Conservation (phyloP, 2,113 vertebrate species). For the Plotosus lineatus region DNA sequence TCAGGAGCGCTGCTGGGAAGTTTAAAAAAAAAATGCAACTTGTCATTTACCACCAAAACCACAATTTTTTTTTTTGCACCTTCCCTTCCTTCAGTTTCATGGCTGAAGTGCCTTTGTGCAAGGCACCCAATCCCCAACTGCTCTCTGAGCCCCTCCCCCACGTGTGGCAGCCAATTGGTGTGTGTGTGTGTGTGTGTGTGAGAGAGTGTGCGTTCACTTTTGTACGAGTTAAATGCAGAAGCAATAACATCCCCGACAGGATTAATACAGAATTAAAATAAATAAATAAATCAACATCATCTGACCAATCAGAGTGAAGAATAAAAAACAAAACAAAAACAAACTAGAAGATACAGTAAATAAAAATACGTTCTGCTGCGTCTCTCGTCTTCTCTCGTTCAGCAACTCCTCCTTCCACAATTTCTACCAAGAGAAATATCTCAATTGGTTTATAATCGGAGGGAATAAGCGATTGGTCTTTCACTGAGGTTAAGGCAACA, state of each 20-base stretch:
- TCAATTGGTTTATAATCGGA: conserved; percentile 26
- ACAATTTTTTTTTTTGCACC: neutral
- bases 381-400: neutral
- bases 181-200: too few relatives aligned
- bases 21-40: neutral
- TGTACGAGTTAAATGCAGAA: too few relatives aligned
- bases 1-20: too few relatives aligned
- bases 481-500: conserved; percentile 50
- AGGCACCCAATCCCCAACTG: too few relatives aligned
- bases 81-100: too few relatives aligned
- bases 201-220: too few relatives aligned
- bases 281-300: neutral
- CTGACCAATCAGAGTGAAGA: neutral
- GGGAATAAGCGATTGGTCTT: conserved; percentile 54
- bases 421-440: neutral
- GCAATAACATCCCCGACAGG: too few relatives aligned
- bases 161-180: too few relatives aligned
- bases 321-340: too few relatives aligned
- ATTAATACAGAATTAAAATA: too few relatives aligned
- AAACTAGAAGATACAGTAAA: neutral
- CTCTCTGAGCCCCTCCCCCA: too few relatives aligned
- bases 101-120: too few relatives aligned
- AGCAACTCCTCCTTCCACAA: neutral
- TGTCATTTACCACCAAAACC: neutral
- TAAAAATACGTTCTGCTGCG: neutral